Conservation (phyloP, 1,140 invertebrate genomes). For the Lutraria rhynchaena region DNA sequence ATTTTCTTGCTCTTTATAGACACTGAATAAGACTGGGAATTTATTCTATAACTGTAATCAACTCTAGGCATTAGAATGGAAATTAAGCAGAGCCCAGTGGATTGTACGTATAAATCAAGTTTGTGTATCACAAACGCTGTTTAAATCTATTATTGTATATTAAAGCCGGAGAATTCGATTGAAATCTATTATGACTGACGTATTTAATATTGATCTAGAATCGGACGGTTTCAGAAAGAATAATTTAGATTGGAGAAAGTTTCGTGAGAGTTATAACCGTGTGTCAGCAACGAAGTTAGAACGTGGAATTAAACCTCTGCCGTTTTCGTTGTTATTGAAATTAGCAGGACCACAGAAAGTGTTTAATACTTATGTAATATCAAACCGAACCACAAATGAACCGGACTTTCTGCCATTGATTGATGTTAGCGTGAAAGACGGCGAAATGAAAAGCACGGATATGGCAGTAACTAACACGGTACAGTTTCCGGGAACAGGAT, state of each 20-base stretch:
- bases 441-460: conserved; percentile 6
- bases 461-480: conserved; percentile 46
- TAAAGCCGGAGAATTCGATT: conserved; percentile 32
- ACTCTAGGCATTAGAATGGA: conserved; percentile 4
- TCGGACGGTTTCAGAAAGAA: conserved; percentile 48
- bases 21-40: not conserved
- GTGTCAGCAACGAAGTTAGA: conserved; percentile 48
- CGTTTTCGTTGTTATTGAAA: conserved; percentile 44
- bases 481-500: conserved; percentile 34
- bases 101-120: conserved; percentile 24
- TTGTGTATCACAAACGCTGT: conserved; percentile 1
- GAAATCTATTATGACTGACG: conserved; percentile 54
- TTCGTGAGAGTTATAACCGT: conserved; percentile 43
- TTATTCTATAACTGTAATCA: conserved; percentile 18
- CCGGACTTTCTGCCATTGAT: not conserved
- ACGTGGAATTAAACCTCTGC: conserved; percentile 51
- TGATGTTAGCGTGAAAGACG: not conserved
- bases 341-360: conserved; percentile 48
- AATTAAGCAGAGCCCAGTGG: not conserved
- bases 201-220: conserved; percentile 53
- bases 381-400: conserved; percentile 14
- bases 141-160: conserved; percentile 30
- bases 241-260: conserved; percentile 55
- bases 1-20: not conserved
- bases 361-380: conserved; percentile 38